phyloP scores from a whole-genome alignment of 2,888 invertebrate species.

The Himalopsyche japonica region DNA sequence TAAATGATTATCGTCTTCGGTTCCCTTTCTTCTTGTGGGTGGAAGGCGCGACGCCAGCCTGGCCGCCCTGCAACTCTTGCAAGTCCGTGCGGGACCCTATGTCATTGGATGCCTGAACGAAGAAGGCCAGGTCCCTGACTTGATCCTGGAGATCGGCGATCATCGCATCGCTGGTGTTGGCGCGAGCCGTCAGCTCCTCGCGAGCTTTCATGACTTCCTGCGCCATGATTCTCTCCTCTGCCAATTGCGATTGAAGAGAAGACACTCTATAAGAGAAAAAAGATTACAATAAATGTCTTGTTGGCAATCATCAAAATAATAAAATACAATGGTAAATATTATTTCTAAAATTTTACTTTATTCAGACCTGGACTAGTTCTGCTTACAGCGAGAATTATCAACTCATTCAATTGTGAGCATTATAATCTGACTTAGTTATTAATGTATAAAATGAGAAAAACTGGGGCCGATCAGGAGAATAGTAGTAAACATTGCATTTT shows the following conservation, averaged over 20 bases:
- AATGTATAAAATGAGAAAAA: too few species aligned
- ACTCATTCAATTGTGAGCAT: too few species aligned
- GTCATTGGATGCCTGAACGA: slow-evolving; percentile 79
- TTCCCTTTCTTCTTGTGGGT: background rate
- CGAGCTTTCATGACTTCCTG: slow-evolving; percentile 51
- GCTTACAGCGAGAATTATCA: too few species aligned
- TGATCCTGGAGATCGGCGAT: slow-evolving; percentile 88
- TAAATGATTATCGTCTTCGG: background rate
- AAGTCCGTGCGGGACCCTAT: slow-evolving; percentile 48
- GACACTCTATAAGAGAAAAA: slow-evolving; percentile 56
- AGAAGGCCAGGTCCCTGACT: slow-evolving; percentile 95
- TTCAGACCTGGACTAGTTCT: too few species aligned
- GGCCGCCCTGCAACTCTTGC: slow-evolving; percentile 42
- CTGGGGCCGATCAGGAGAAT: too few species aligned
- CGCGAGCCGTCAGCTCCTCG: slow-evolving; percentile 49
- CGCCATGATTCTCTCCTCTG: slow-evolving; percentile 85
- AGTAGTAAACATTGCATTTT: too few species aligned
- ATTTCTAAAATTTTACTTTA: too few species aligned
- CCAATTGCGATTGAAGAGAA: slow-evolving; percentile 69
- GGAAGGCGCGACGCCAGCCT: slow-evolving; percentile 5
- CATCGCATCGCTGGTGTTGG: slow-evolving; percentile 59
- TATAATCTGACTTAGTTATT: too few species aligned
- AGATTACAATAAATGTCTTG: background rate
- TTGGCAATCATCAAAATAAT: too few species aligned
- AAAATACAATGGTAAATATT: too few species aligned